Evolutionary conservation across 2,888 invertebrate species (phyloP), one percentile per base, ranked within the genome.

Genomic region (Zaprionus obscuricornis): DNA sequence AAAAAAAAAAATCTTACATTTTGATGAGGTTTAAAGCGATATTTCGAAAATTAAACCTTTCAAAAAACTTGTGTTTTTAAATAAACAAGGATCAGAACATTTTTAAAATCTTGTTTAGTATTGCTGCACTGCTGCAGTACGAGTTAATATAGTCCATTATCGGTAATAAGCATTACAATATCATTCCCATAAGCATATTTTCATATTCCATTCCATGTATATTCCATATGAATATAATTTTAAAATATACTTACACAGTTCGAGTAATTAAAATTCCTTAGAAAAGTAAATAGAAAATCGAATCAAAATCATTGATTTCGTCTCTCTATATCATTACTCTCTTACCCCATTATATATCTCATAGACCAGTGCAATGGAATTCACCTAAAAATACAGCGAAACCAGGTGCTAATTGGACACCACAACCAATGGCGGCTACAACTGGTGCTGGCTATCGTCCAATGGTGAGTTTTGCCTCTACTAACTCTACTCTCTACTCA

Each of bases 311-410:
- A 82, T 79, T 79, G 79, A 82, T 79, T 70, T 74, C 79, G 79
- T 81, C 76, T 72, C 66, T 76, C 59, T 74, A 77, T 69, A 77
- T 81, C 81, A 83, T 83, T 81, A 77, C 82, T 81, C 81, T 81
- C 74, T 78, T 79, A 79, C 81, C 74, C 75, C 86, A 87, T 86
- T 81, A 87, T 86, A 27, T 29, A 66, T 86, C 79, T 81, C 88
- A 75, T 88, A 96, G 96, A 92, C 95, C 96, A 88, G 95, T 96
- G 92, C 96, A 96, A 92, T 96, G 96, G 96, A 96, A 95, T 90
- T 96, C 96, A 62, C 96, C 96, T 68, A 96, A 96, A 92, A 96
- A 95, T 90, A 93, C 94, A 59, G 94, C 95, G 71, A 96, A 96
- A 92, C 92, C 95, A 27, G 94, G 95, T 75, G 92, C 92, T 85